Conservation (phyloP, 2,797 vertebrate species). For the Hypotaenidia okinawae region DNA sequence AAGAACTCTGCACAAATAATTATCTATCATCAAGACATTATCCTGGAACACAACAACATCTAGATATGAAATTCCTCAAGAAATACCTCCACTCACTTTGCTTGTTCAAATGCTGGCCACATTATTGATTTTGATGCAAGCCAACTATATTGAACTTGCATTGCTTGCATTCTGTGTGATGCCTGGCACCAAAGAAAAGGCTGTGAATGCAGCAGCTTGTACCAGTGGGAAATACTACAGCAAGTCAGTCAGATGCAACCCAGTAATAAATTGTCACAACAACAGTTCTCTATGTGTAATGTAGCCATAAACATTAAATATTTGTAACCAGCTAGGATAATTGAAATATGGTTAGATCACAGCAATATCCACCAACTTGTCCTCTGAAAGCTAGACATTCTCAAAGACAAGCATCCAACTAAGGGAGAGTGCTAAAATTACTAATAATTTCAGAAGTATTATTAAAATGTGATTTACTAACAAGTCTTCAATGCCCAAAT, state of each 20-base stretch:
- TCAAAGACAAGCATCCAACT: background rate
- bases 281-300: background rate
- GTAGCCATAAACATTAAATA: background rate
- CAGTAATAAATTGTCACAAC: background rate
- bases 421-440: background rate
- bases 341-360: background rate
- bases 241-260: background rate
- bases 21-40: background rate
- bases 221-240: background rate
- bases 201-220: background rate
- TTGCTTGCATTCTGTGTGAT: background rate
- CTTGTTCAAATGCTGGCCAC: background rate
- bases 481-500: background rate
- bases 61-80: background rate
- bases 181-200: background rate
- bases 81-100: background rate
- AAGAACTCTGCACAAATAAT: background rate
- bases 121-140: background rate
- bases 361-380: background rate
- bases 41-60: background rate
- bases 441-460: background rate
- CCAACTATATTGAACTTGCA: background rate
- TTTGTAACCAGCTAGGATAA: background rate
- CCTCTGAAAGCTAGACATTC: background rate
- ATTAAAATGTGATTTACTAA: background rate